Conservation (phyloP, 2,888 invertebrate species). For the Keiferia lycopersicella region DNA sequence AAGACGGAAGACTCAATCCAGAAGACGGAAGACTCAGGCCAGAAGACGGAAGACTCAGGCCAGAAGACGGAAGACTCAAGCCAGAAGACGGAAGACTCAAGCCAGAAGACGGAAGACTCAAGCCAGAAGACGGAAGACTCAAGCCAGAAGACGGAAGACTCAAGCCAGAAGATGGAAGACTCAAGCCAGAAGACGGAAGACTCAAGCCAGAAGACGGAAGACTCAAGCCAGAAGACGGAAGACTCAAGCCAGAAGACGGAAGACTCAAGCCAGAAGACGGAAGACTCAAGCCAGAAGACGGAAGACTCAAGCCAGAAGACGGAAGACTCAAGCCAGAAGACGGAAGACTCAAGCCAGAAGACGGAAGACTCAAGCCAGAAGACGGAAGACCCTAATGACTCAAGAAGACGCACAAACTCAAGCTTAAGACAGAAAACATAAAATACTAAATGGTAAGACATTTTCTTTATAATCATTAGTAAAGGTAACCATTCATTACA, state of each 20-base stretch:
- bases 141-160: background rate
- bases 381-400: background rate
- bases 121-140: background rate
- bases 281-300: constrained; percentile 23
- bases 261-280: background rate
- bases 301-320: constrained; percentile 26
- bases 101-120: background rate
- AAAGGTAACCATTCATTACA: too few species aligned
- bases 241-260: background rate
- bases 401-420: background rate
- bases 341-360: constrained; percentile 22
- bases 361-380: constrained; percentile 27
- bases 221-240: constrained; percentile 2
- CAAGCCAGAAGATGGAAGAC: constrained; percentile 21
- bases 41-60: constrained; percentile 22
- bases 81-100: too few species aligned
- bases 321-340: constrained; percentile 24
- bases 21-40: background rate
- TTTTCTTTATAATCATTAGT: too few species aligned
- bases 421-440: background rate
- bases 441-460: too few species aligned
- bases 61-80: constrained; percentile 27
- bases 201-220: background rate
- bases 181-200: background rate
- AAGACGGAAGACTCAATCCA: constrained; percentile 1